A percentile compares a stretch with the other conserved stretches of the same genome.
Conservation (phyloP, 1,140 invertebrate genomes). For the Drosophila lacteicornis region DNA sequence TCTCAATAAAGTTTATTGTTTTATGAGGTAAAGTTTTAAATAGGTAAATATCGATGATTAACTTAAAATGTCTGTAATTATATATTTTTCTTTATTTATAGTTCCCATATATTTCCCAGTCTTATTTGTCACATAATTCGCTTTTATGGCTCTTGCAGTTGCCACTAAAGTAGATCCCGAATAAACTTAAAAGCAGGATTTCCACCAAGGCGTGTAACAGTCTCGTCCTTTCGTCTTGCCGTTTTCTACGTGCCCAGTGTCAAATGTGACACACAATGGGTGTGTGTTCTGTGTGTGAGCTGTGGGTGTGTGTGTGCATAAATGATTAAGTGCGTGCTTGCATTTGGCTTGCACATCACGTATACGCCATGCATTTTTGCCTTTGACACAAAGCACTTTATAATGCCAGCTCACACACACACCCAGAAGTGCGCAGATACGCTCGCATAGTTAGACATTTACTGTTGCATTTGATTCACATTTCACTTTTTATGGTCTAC, state of each 20-base stretch:
- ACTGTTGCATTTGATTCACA: conserved; percentile 53
- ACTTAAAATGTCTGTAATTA: neutral
- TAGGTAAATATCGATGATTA: too few species aligned
- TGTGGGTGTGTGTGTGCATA: conserved; percentile 44
- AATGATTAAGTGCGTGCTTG: conserved; percentile 76
- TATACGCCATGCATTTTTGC: conserved; percentile 70
- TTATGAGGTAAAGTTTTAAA: neutral
- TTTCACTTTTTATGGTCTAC: conserved; percentile 26
- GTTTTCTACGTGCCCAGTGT: conserved; percentile 59
- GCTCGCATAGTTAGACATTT: conserved; percentile 26
- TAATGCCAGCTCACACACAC: conserved; percentile 48
- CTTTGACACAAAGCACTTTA: conserved; percentile 79
- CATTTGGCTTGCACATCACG: conserved; percentile 68
- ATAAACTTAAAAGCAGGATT: conserved; percentile 55
- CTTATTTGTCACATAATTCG: conserved; percentile 25
- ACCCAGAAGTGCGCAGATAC: conserved; percentile 2
- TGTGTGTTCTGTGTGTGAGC: neutral
- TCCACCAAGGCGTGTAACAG: conserved; percentile 59
- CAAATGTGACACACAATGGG: conserved; percentile 52
- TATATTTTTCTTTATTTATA: too few species aligned
- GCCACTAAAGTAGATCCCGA: conserved; percentile 18
- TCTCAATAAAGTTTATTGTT: neutral
- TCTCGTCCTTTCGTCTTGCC: conserved; percentile 42
- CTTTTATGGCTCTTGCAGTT: conserved; percentile 20
- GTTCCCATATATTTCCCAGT: neutral